phyloP scores from a whole-genome alignment of 2,797 vertebrate genomes.

The Tympanoctomys barrerae region DNA sequence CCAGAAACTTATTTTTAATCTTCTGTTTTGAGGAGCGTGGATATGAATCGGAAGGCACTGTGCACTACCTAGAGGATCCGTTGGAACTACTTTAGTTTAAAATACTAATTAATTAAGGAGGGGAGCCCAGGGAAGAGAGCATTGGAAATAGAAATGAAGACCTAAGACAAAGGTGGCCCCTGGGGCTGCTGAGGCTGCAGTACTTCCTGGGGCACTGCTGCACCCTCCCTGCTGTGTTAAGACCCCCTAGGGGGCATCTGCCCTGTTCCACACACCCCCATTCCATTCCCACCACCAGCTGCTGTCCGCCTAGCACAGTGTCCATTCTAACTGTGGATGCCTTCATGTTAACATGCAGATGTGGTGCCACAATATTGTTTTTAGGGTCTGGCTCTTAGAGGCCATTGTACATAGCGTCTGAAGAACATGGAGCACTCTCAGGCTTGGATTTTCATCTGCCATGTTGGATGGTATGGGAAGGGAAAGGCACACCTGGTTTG shows the following conservation, averaged over 20 bases:
- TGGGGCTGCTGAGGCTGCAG: not conserved
- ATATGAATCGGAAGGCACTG: not conserved
- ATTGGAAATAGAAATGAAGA: not conserved
- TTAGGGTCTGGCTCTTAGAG: not conserved
- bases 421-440: not conserved
- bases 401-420: not conserved
- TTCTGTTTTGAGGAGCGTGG: not conserved
- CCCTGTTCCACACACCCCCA: not conserved
- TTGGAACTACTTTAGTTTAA: not conserved
- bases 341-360: not conserved
- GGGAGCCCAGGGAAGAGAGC: not conserved
- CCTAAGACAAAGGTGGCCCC: not conserved
- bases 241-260: fast-evolving
- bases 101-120: not conserved
- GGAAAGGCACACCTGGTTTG: not conserved
- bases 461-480: not conserved
- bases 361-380: not conserved
- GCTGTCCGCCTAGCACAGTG: not conserved
- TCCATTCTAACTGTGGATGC: not conserved
- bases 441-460: conserved; percentile 20
- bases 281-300: not conserved
- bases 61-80: not conserved
- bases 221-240: not conserved
- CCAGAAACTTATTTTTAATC: conserved; percentile 55
- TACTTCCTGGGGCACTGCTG: too few relatives aligned